Base-by-base conservation (phyloP, 2,797 vertebrate genomes). In the Bradypus variegatus region DNA sequence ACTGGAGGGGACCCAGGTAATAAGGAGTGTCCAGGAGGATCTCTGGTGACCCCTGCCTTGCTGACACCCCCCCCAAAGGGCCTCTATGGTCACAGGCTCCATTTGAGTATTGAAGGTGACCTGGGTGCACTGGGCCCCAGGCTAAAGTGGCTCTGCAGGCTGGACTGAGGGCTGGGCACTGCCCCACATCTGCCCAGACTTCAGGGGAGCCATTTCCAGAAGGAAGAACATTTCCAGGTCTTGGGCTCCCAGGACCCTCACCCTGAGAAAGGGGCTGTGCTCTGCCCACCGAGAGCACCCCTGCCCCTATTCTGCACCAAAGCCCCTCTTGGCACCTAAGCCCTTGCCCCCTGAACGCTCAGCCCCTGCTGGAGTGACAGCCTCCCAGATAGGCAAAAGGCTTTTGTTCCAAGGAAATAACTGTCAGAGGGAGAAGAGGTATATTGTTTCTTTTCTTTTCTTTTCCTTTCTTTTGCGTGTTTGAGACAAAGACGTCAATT, bases 401-500 rank as follows among this genome's bases (percentile, higher is more conserved):
- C 60, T 92, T 93, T 93, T 92, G 72, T 94, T 95, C 73, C 31
- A 31, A 75, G 38, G 25, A 69, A 89, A 89, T 53, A 41, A 3
- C 0, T 93, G 9, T 86, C 65, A 95, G 80, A 31, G 65, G 91
- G 27, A 94, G 91, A 86, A 3, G 16, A 93, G 62, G 79, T 90
- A 89, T 82, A 91, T 94, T 33, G 0, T 86, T 87, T 6, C 1
- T 2, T 83, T 45, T 45, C 4, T 45, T 45, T 45, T 45, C 8
- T 45, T 19, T 83, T 77, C 27, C 77, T 90, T 80, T 90, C 84
- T 84, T 88, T 78, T 69, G 55, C 45, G 78, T 67, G 41, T 94
- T 94, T 85, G 84, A 91, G 95, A 94, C 25, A 89, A 86, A 88
- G 82, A 2, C 48, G 75, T 92, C 91, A 94, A 79, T 96, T 95